These are phyloP conservation scores for Slavum lentiscoides DNA, from an alignment of 2,888 invertebrate genomes.

Conservation along the genomic window DNA sequence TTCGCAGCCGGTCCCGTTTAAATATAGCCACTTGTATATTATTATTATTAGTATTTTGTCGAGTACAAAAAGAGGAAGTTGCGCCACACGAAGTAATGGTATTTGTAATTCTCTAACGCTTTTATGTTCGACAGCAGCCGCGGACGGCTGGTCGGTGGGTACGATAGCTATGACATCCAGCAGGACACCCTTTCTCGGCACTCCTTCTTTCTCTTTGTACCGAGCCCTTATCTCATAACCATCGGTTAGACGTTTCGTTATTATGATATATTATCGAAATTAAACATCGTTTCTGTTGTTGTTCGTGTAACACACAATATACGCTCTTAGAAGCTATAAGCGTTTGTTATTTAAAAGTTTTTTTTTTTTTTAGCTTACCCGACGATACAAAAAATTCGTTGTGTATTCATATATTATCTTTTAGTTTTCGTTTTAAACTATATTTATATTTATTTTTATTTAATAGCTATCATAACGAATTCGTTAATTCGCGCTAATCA, in stretches of 20 bases:
- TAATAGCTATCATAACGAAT: too few species aligned
- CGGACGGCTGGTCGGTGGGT: background rate
- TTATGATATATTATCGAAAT: slow-evolving; percentile 15
- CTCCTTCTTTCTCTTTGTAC: too few species aligned
- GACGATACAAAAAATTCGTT: background rate
- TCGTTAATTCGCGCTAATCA: too few species aligned
- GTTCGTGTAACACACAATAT: background rate
- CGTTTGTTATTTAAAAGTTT: background rate
- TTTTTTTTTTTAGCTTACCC: background rate
- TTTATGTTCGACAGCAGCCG: background rate
- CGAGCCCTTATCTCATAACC: background rate
- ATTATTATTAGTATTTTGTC: background rate
- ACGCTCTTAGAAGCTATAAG: background rate
- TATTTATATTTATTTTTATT: too few species aligned
- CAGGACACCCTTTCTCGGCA: background rate
- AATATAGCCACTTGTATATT: slow-evolving; percentile 21
- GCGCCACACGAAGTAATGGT: slow-evolving; percentile 14
- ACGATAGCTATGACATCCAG: background rate
- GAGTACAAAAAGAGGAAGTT: slow-evolving; percentile 9
- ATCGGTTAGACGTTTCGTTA: too few species aligned
- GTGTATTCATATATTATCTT: too few species aligned
- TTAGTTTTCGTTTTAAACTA: too few species aligned
- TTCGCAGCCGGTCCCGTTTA: slow-evolving; percentile 28
- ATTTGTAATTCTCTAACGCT: background rate
- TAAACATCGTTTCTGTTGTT: background rate